Evolutionary conservation across 2,113 vertebrate genomes (phyloP).

Genomic region (Cinclus mexicanus): DNA sequence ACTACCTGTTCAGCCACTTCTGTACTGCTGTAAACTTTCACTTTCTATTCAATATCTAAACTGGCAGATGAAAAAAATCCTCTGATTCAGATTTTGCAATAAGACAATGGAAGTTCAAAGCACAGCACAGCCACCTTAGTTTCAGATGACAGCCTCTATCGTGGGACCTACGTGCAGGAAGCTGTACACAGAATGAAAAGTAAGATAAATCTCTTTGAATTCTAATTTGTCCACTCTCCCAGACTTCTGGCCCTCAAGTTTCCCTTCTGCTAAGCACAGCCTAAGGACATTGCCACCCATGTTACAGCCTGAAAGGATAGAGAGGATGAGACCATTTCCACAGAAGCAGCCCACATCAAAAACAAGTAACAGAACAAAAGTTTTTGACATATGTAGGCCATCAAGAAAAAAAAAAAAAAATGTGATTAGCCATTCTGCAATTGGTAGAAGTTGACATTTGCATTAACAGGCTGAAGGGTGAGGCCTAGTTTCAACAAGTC

Average conservation of each 20-base stretch:
- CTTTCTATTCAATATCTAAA: slow-evolving; percentile 23
- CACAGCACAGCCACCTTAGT: background rate
- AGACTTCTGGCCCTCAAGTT: background rate
- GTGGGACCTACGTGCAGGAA: background rate
- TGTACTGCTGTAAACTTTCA: background rate
- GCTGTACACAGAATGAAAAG: background rate
- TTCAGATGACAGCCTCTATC: background rate
- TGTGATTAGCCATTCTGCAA: background rate
- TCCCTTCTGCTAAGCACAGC: background rate
- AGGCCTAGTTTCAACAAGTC: background rate
- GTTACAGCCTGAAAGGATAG: background rate
- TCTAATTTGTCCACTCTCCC: background rate
- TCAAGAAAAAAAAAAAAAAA: background rate
- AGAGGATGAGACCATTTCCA: background rate
- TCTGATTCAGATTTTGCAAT: slow-evolving; percentile 26
- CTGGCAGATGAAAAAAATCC: slow-evolving; percentile 27
- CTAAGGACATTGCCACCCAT: background rate
- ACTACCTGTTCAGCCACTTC: slow-evolving; percentile 34
- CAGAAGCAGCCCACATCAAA: background rate
- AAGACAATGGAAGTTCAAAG: slow-evolving; percentile 40
- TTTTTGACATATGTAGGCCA: background rate
- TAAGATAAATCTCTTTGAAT: background rate
- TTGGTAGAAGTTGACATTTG: background rate
- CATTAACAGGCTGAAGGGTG: background rate
- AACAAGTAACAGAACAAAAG: background rate